Evolutionary conservation across 2,888 invertebrate genomes (phyloP).

Genomic region (Luperina nickerlii): DNA sequence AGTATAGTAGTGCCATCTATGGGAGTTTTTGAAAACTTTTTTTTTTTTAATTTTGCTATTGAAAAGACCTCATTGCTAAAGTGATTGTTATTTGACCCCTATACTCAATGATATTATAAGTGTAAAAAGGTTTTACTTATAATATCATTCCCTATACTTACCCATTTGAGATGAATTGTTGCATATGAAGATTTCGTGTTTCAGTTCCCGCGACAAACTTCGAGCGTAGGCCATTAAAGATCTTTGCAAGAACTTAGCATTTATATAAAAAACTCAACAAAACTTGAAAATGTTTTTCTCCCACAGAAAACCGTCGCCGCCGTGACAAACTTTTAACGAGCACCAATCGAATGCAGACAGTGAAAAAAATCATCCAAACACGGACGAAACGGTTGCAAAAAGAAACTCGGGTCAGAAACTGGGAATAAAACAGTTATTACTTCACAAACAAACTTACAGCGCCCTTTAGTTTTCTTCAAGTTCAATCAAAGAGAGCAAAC

Average conservation of each 20-base stretch:
- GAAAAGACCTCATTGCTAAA: too few relatives aligned
- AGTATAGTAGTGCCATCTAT: too few relatives aligned
- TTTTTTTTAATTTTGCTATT: too few relatives aligned
- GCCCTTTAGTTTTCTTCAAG: conserved; percentile 78
- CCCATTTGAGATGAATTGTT: neutral
- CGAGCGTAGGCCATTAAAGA: conserved; percentile 35
- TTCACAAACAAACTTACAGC: conserved; percentile 75
- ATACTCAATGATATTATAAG: too few relatives aligned
- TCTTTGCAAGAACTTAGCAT: conserved; percentile 29
- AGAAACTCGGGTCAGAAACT: conserved; percentile 50
- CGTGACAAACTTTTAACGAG: conserved; percentile 77
- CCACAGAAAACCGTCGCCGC: conserved; percentile 45
- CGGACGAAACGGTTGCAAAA: conserved; percentile 50
- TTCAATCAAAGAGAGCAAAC: conserved; percentile 87
- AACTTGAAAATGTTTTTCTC: conserved; percentile 46
- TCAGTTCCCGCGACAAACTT: neutral
- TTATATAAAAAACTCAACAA: conserved; percentile 35
- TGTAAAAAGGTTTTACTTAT: too few relatives aligned
- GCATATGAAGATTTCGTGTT: neutral
- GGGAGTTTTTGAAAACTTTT: too few relatives aligned
- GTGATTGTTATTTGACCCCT: neutral
- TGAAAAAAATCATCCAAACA: conserved; percentile 60
- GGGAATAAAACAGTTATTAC: conserved; percentile 78
- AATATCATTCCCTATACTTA: too few relatives aligned
- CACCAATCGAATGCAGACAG: conserved; percentile 73